phyloP scores from a whole-genome alignment of 1,140 invertebrate genomes.

The Melitaea cinxia region DNA sequence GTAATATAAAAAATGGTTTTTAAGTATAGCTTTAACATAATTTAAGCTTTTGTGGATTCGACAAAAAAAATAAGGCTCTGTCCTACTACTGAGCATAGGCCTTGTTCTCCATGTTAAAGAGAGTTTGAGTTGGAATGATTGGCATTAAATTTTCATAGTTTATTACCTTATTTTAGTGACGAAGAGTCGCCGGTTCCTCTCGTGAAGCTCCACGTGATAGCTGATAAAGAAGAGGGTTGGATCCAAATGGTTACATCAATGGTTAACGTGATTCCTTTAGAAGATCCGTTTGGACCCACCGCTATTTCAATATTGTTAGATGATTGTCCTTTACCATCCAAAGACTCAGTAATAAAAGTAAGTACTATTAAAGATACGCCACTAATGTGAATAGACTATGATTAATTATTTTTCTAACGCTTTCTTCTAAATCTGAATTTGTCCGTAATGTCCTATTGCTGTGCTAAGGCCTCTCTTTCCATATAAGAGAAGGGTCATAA shows the following conservation, averaged over 20 bases:
- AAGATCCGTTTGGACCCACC: constrained; percentile 94
- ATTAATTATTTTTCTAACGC: too few relatives aligned
- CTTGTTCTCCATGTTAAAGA: background rate
- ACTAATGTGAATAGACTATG: too few relatives aligned
- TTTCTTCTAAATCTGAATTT: too few relatives aligned
- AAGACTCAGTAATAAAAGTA: constrained; percentile 84
- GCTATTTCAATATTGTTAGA: constrained; percentile 95
- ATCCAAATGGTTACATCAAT: constrained; percentile 94
- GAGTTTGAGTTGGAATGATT: background rate
- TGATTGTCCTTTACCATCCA: constrained; percentile 95
- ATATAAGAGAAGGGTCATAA: too few relatives aligned
- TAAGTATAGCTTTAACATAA: too few relatives aligned
- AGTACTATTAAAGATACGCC: constrained; percentile 13
- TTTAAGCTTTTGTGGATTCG: too few relatives aligned
- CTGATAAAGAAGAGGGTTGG: constrained; percentile 95
- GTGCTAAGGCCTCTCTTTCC: too few relatives aligned
- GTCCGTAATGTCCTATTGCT: too few relatives aligned
- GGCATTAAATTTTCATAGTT: background rate
- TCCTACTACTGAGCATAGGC: too few relatives aligned
- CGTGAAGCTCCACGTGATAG: constrained; percentile 91
- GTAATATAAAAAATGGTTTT: too few relatives aligned
- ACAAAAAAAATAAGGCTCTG: too few relatives aligned
- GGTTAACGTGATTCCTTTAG: constrained; percentile 92
- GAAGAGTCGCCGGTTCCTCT: constrained; percentile 93
- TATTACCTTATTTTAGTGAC: constrained; percentile 84